Base-by-base conservation (phyloP, 2,113 vertebrate species). In the Scomber scombrus region DNA sequence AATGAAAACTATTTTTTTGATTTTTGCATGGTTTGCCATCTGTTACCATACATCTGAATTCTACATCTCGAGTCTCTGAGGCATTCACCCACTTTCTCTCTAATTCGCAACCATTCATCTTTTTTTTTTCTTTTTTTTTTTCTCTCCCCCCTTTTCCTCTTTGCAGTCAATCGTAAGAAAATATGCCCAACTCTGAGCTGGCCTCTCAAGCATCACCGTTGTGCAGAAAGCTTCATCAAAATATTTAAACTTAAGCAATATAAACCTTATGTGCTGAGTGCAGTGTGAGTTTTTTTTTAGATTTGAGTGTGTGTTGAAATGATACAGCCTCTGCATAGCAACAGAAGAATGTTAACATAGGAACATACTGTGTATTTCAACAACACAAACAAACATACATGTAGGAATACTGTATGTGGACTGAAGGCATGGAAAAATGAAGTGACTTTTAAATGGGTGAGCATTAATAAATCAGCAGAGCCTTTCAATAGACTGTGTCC, bases 21-120 rank as follows among this genome's bases (percentile, higher is more conserved):
- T 95, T 94, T 93, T 85, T 80, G 92, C 91, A 90, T 88, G 86
- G 85, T 90, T 87, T 86, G 80, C 95, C 94, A 94, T 95, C 93
- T 95, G 94, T 91, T 92, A 92, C 91, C 78, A 86, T 87, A 90
- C 84, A 85, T 91, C 87, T 88, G 76, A 93, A 90, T 90, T 90
- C 74, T 69, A 64, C 87, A 88, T 85, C 69, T 60, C 73, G 45
- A 72, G 56, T 87, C 90, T 91, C 85, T 61, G 60, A 93, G 81
- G 83, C 86, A 63, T 92, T 87, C 69, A 34, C 80, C 91, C 80
- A 74, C 84, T 85, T 86, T 88, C 84, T 82, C 75, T 74, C 64
- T 84, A 81, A 86, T 88, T 91, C 84, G 68, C 46, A 77, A 76
- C 78, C 51, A 75, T 89, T 91, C 91, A 78, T 88, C 78, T 79